A percentile compares a stretch with the other conserved stretches of the same genome.
phyloP scores from a whole-genome alignment of 2,797 vertebrate species.

The Labeo calbasu region DNA sequence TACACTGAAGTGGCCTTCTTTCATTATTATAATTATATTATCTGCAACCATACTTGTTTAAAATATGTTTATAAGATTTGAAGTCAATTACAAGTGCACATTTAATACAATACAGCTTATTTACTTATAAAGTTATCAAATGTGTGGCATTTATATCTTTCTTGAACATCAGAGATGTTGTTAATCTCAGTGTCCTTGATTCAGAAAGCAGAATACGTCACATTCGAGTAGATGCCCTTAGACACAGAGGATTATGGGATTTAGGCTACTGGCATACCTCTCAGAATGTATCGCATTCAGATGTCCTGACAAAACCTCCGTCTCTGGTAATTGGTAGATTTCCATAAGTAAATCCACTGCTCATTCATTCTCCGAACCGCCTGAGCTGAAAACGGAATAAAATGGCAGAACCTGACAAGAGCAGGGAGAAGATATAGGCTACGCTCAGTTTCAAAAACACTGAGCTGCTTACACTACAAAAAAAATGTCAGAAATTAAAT shows the following conservation, averaged over 20 bases:
- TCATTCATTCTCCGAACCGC: conserved; percentile 13
- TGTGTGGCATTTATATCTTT: not conserved
- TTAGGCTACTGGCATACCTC: conserved; percentile 18
- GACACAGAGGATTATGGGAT: conserved; percentile 44
- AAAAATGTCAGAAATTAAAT: not conserved
- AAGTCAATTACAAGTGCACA: not conserved
- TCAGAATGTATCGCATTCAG: conserved; percentile 20
- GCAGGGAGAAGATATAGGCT: not conserved
- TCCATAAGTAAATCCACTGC: conserved; percentile 37
- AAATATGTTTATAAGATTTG: not conserved
- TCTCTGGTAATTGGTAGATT: conserved; percentile 37
- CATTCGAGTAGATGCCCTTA: conserved; percentile 16
- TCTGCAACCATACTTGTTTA: no score
- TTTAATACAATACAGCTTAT: not conserved
- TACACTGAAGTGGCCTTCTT: not conserved
- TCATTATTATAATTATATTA: not conserved
- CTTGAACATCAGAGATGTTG: not conserved
- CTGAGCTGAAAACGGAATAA: conserved; percentile 3
- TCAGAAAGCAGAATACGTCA: conserved; percentile 14
- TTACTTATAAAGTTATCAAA: not conserved
- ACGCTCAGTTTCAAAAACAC: not conserved
- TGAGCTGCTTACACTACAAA: not conserved
- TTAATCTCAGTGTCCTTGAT: conserved; percentile 18
- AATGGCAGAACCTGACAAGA: not conserved
- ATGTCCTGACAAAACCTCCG: conserved; percentile 17